Conservation (phyloP, 2,888 invertebrate genomes). For the Drosophila pseudotakahashii region DNA sequence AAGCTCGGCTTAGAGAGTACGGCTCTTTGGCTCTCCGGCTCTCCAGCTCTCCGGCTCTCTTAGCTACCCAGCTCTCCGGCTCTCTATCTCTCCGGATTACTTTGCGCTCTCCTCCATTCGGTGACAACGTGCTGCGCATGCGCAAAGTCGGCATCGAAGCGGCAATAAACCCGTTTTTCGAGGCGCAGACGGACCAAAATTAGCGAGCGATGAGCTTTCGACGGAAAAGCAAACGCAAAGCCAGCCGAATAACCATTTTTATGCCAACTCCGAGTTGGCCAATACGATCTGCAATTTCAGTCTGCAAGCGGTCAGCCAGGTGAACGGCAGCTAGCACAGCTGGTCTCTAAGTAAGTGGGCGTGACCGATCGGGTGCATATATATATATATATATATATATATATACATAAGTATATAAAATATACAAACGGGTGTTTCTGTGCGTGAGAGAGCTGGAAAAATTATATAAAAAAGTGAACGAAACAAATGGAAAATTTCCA, state of each 20-base stretch:
- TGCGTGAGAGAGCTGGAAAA: slow-evolving; percentile 41
- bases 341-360: slow-evolving; percentile 46
- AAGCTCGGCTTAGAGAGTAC: slow-evolving; percentile 45
- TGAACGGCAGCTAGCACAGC: slow-evolving; percentile 78
- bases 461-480: slow-evolving; percentile 68
- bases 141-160: slow-evolving; percentile 65
- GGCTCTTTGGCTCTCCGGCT: slow-evolving; percentile 16
- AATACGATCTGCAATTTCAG: slow-evolving; percentile 81
- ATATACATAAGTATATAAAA: slow-evolving; percentile 23
- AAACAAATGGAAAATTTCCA: slow-evolving; percentile 13
- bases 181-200: slow-evolving; percentile 64
- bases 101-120: slow-evolving; percentile 11
- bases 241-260: slow-evolving; percentile 54
- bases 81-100: slow-evolving; percentile 7
- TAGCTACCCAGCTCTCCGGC: slow-evolving; percentile 2
- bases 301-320: slow-evolving; percentile 84
- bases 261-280: slow-evolving; percentile 81
- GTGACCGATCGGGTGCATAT: slow-evolving; percentile 53
- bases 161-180: slow-evolving; percentile 66
- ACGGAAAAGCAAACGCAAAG: slow-evolving; percentile 40
- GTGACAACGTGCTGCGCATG: slow-evolving; percentile 56
- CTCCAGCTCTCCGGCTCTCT: slow-evolving; percentile 6
- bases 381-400: slow-evolving; percentile 25
- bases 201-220: slow-evolving; percentile 67
- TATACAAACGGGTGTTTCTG: slow-evolving; percentile 13